These are phyloP conservation scores for Cryptocheilus praepositus DNA, from an alignment of 2,888 invertebrate genomes.

Conservation along the genomic window DNA sequence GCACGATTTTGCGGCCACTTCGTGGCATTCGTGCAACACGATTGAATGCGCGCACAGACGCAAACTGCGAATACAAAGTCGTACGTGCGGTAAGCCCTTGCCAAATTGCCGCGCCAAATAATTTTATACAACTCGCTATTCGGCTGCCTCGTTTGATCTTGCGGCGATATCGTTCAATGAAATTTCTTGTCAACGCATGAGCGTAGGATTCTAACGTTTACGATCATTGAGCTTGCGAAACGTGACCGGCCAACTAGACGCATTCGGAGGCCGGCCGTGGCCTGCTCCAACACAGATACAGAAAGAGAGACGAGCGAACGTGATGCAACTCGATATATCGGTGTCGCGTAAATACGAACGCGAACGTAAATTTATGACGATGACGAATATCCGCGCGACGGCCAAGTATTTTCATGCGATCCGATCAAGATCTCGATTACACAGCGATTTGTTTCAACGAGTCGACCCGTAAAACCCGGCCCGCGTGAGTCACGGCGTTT, in stretches of 20 bases:
- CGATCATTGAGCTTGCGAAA: constrained; percentile 33
- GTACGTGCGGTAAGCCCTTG: too few species aligned
- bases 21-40: too few species aligned
- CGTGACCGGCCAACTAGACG: constrained; percentile 29
- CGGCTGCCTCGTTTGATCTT: not conserved
- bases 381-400: constrained; percentile 32
- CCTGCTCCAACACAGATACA: constrained; percentile 24
- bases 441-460: not conserved
- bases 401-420: constrained; percentile 9
- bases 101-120: constrained; percentile 1
- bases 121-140: not conserved
- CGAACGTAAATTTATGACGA: constrained; percentile 22
- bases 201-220: too few species aligned
- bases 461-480: not conserved
- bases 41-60: too few species aligned
- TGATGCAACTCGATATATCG: constrained; percentile 28
- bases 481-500: not conserved
- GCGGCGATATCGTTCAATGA: too few species aligned
- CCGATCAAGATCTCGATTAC: constrained; percentile 8
- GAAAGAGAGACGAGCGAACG: constrained; percentile 11
- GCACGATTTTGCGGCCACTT: not conserved
- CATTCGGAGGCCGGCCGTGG: constrained; percentile 13
- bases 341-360: constrained; percentile 16
- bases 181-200: too few species aligned
- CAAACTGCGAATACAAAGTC: too few species aligned